phyloP scores from a whole-genome alignment of 2,797 vertebrate genomes.

The Megalops cyprinoides region DNA sequence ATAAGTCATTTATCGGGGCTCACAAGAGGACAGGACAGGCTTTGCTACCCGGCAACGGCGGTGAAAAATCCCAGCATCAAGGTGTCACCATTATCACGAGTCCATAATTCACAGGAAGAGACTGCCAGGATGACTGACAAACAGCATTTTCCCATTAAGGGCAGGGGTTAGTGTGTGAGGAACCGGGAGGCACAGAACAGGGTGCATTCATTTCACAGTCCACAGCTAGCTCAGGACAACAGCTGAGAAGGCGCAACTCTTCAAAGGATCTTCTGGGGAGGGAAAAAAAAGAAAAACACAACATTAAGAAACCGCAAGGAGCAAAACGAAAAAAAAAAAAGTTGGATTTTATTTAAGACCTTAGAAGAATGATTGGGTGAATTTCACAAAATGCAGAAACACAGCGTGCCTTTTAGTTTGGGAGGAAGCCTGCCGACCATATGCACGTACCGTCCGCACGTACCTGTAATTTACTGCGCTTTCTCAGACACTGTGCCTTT shows the following conservation, averaged over 20 bases:
- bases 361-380: slow-evolving; percentile 33
- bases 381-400: slow-evolving; percentile 47
- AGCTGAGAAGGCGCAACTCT: slow-evolving; percentile 53
- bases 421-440: too few relatives aligned
- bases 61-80: slow-evolving; percentile 58
- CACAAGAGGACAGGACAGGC: slow-evolving; percentile 4
- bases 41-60: slow-evolving; percentile 30
- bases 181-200: slow-evolving; percentile 51
- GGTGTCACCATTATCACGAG: slow-evolving; percentile 55
- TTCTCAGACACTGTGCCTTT: too few relatives aligned
- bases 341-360: slow-evolving; percentile 30
- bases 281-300: slow-evolving; percentile 27
- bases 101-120: slow-evolving; percentile 64
- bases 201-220: slow-evolving; percentile 61
- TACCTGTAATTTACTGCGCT: too few relatives aligned
- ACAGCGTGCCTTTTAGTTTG: slow-evolving; percentile 23
- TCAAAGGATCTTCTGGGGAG: slow-evolving; percentile 53
- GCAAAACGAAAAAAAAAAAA: not conserved
- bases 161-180: slow-evolving; percentile 52
- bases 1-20: slow-evolving; percentile 59
- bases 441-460: too few relatives aligned
- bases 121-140: slow-evolving; percentile 52
- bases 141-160: slow-evolving; percentile 67
- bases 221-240: slow-evolving; percentile 59
- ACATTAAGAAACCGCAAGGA: not conserved